These are phyloP conservation scores for Eulemur macaco DNA, from an alignment of 2,113 vertebrate genomes.

Conservation along the genomic window DNA sequence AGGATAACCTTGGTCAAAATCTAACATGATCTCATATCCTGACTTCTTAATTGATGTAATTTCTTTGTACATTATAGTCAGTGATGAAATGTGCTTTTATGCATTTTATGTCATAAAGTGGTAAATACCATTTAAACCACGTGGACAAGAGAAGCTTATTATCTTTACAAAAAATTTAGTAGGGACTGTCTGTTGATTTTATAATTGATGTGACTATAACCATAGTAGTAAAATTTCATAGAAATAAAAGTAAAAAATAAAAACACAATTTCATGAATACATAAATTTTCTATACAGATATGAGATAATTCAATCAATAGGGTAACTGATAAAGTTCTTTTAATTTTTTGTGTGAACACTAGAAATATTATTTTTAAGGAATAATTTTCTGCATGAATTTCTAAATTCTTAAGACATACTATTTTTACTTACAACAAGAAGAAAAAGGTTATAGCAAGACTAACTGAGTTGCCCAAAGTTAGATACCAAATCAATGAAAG, in stretches of 20 bases:
- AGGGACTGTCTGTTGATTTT: background rate
- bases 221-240: background rate
- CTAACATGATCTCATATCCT: background rate
- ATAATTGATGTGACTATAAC: background rate
- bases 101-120: background rate
- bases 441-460: background rate
- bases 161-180: background rate
- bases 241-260: too few species aligned
- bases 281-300: background rate
- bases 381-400: background rate
- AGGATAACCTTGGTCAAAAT: background rate
- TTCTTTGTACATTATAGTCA: background rate
- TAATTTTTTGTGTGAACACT: background rate
- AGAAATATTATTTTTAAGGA: background rate
- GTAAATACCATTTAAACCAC: background rate
- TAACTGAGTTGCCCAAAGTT: background rate
- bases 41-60: background rate
- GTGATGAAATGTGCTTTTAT: background rate
- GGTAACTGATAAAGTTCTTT: background rate
- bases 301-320: background rate
- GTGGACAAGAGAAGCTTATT: background rate
- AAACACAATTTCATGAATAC: background rate
- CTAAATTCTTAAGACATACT: background rate
- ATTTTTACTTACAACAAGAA: background rate
- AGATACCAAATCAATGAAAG: background rate